Conservation (phyloP, 2,113 vertebrate species). For the Corvus cornix region DNA sequence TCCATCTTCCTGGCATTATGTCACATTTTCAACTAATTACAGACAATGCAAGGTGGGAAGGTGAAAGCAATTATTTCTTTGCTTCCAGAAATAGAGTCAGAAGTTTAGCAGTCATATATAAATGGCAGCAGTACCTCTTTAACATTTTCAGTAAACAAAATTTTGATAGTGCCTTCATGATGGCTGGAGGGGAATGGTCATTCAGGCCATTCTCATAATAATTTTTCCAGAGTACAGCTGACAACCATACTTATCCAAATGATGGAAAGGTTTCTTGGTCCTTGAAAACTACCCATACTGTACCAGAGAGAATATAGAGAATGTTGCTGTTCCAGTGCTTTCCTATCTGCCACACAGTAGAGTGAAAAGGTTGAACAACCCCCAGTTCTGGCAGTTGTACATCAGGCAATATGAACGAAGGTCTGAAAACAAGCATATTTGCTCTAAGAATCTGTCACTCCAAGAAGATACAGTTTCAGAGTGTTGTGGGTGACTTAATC, state of each 20-base stretch:
- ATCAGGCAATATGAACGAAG: not conserved
- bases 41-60: not conserved
- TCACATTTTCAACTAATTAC: constrained; percentile 17
- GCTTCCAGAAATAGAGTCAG: not conserved
- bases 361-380: not conserved
- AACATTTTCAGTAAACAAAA: not conserved
- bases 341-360: not conserved
- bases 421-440: not conserved
- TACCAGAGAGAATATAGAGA: not conserved
- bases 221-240: not conserved
- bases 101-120: not conserved
- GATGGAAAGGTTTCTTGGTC: not conserved
- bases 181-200: not conserved
- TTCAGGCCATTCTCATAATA: not conserved
- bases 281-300: not conserved
- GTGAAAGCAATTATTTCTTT: not conserved
- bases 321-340: not conserved
- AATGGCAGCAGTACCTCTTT: not conserved
- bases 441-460: not conserved
- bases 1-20: not conserved
- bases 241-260: not conserved
- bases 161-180: not conserved
- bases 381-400: not conserved
- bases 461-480: not conserved
- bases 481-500: not conserved